Evolutionary conservation across 2,888 invertebrate genomes (phyloP).

Genomic region (Apamea crenata): DNA sequence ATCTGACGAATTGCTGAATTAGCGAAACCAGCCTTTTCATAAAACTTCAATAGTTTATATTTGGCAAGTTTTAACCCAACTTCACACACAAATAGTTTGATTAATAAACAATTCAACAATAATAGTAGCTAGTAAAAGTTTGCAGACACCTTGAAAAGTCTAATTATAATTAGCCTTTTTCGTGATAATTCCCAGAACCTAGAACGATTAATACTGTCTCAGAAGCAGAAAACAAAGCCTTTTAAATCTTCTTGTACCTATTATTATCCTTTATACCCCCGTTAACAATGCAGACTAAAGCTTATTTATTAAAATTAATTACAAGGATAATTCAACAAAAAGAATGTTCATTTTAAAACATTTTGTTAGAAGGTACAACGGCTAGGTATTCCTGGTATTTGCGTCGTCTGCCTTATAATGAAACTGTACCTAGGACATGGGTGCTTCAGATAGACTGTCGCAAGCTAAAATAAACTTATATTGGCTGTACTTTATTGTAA

Average conservation of each 20-base stretch:
- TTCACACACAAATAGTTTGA: background rate
- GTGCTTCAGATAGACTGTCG: constrained; percentile 61
- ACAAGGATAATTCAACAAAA: constrained; percentile 53
- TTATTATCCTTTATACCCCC: constrained; percentile 18
- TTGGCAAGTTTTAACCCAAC: too few species aligned
- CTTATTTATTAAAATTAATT: constrained; percentile 62
- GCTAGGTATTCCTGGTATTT: constrained; percentile 67
- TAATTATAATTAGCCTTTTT: background rate
- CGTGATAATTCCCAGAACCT: background rate
- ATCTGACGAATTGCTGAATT: background rate
- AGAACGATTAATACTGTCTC: background rate
- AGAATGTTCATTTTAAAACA: constrained; percentile 72
- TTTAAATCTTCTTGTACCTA: constrained; percentile 15
- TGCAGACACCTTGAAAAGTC: background rate
- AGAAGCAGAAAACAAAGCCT: constrained; percentile 7
- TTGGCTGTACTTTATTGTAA: constrained; percentile 50
- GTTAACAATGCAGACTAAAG: constrained; percentile 27
- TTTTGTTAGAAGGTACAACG: constrained; percentile 62
- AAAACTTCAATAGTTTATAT: background rate
- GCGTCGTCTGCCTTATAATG: constrained; percentile 65
- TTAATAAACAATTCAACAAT: background rate
- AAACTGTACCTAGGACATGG: constrained; percentile 65
- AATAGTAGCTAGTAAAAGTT: background rate
- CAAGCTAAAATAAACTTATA: constrained; percentile 63
- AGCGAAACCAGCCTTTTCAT: background rate